Conservation (phyloP, 2,888 invertebrate genomes). For the Toxonevra muliebris region DNA sequence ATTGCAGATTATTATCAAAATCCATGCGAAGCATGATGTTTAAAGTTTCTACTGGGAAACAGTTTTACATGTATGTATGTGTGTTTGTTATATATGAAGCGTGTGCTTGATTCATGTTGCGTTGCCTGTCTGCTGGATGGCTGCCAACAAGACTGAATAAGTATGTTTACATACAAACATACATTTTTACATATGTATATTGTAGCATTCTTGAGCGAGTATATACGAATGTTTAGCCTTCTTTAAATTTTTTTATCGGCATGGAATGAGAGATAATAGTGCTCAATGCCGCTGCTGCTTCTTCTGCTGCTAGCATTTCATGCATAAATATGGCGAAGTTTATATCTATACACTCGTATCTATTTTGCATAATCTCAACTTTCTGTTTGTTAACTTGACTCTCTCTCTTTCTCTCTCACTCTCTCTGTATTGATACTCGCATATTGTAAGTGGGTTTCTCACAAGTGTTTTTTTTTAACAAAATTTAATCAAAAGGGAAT, state of each 20-base stretch:
- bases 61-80: too few relatives aligned
- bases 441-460: too few relatives aligned
- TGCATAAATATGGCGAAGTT: constrained; percentile 26
- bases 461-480: too few relatives aligned
- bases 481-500: too few relatives aligned
- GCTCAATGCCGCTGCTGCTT: not conserved
- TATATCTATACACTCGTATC: not conserved
- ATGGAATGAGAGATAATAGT: not conserved
- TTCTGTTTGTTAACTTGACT: too few relatives aligned
- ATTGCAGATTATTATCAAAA: too few relatives aligned
- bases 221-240: not conserved
- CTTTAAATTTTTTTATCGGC: constrained; percentile 1
- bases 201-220: not conserved
- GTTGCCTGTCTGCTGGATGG: constrained; percentile 22
- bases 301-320: constrained; percentile 22
- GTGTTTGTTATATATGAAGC: not conserved
- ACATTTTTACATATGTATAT: not conserved
- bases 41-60: too few relatives aligned
- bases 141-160: constrained; percentile 21
- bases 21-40: too few relatives aligned
- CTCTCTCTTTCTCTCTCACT: too few relatives aligned
- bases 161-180: not conserved
- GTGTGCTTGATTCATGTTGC: not conserved
- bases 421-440: too few relatives aligned
- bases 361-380: too few relatives aligned